phyloP scores from a whole-genome alignment of 2,888 invertebrate species.

The Cabera pusaria region DNA sequence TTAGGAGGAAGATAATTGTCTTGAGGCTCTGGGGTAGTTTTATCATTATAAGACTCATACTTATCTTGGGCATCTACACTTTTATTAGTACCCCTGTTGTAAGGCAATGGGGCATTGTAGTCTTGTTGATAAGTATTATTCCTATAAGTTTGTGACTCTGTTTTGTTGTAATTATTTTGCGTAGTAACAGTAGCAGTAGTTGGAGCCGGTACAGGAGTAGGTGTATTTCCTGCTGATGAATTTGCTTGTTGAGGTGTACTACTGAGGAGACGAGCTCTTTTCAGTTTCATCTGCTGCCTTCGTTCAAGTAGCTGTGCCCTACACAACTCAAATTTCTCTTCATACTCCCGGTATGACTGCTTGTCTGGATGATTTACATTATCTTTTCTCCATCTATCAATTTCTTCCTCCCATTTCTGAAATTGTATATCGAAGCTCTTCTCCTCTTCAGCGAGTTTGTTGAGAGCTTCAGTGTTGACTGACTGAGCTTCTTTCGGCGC shows the following conservation, averaged over 20 bases:
- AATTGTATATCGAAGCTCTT: slow-evolving; percentile 94
- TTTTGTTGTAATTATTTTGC: slow-evolving; percentile 33
- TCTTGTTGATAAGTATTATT: slow-evolving; percentile 33
- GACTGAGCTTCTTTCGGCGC: slow-evolving; percentile 26
- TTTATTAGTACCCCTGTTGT: slow-evolving; percentile 45
- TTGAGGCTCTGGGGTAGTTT: slow-evolving; percentile 30
- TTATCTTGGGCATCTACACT: slow-evolving; percentile 48
- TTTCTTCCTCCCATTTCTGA: slow-evolving; percentile 95
- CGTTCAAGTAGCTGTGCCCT: slow-evolving; percentile 90
- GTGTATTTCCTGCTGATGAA: slow-evolving; percentile 35
- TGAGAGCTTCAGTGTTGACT: slow-evolving; percentile 63
- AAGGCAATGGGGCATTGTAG: slow-evolving; percentile 29
- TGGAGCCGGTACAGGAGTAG: slow-evolving; percentile 43
- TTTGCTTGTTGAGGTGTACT: slow-evolving; percentile 40
- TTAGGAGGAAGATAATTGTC: slow-evolving; percentile 18
- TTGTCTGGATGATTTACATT: slow-evolving; percentile 96
- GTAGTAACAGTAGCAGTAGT: slow-evolving; percentile 34
- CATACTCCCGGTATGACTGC: slow-evolving; percentile 92
- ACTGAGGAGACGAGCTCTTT: slow-evolving; percentile 68
- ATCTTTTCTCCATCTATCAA: slow-evolving; percentile 94
- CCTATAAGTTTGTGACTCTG: slow-evolving; percentile 29
- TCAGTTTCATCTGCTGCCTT: slow-evolving; percentile 91
- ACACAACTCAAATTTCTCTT: slow-evolving; percentile 94
- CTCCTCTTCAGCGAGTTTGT: slow-evolving; percentile 86
- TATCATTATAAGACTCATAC: slow-evolving; percentile 57